Percentiles rank a stretch among this genome's conserved stretches.
Conservation (phyloP, 2,113 vertebrate species). For the Odontophorus gujanensis region DNA sequence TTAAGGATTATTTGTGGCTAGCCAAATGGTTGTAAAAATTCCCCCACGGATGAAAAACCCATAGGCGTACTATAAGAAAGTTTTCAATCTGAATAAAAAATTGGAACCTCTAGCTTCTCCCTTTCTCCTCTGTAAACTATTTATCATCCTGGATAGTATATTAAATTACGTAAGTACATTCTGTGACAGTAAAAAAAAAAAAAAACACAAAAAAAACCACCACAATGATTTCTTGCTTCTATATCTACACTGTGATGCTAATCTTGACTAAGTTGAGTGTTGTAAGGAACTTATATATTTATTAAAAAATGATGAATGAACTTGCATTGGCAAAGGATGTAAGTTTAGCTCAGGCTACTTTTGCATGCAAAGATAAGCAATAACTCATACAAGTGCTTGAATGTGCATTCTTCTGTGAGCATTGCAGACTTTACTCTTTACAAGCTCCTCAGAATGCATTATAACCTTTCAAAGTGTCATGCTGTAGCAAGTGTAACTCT, state of each 20-base stretch:
- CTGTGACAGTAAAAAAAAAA: neutral
- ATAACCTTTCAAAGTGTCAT: neutral
- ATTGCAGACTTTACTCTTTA: neutral
- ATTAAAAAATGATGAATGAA: neutral
- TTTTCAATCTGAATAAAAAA: neutral
- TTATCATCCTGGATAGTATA: neutral
- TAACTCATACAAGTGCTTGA: neutral
- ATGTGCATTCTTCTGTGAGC: neutral
- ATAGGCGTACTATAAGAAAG: neutral
- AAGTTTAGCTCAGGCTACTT: neutral
- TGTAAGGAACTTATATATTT: neutral
- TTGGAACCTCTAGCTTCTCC: neutral
- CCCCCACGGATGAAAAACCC: neutral
- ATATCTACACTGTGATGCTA: neutral
- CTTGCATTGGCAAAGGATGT: neutral
- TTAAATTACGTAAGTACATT: neutral
- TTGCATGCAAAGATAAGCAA: neutral
- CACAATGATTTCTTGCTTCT: neutral
- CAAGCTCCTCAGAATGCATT: neutral
- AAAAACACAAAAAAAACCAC: neutral
- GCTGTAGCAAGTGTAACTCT: neutral
- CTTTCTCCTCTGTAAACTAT: neutral
- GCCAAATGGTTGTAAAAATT: neutral
- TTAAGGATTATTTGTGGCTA: neutral
- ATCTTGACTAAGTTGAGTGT: neutral